Base-by-base conservation (phyloP, 2,797 vertebrate genomes). In the Sebastes vulpes region DNA sequence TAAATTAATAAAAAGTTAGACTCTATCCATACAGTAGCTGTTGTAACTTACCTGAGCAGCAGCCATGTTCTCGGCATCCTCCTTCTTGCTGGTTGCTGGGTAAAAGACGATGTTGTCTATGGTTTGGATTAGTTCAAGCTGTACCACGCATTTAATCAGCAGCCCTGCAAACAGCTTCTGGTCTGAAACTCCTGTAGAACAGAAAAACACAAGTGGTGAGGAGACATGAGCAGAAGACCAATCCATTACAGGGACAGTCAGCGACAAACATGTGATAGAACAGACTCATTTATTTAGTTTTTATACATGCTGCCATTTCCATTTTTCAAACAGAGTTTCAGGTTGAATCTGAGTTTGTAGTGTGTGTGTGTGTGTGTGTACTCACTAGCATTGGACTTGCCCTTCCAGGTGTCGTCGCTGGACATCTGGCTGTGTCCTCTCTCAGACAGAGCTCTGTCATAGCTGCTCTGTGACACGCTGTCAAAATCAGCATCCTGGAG, bases 21-120 rank as follows among this genome's bases (percentile, higher is more conserved):
- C 0, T 38, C 35, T 57, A 4, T 11, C 25, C 20, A 65, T 1
- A 4, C 3, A 16, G 11, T 2, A 21, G 29, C 42, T 57, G 28
- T 0, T 61, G 6, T 46, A 6, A 60, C 68, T 18, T 20, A 99
- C 98, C 97, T 99, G 98, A 72, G 98, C 98, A 52, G 98, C 98
- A 21, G 97, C 97, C 97, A 99, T 97, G 92, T 98, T 98, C 70
- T 99, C 98, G 1, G 98, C 98, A 72, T 99, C 98, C 76, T 99
- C 98, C 83, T 98, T 99, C 93, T 98, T 99, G 94, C 98, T 99
- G 3, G 98, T 99, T 9, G 98, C 94, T 4, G 98, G 98, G 84
- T 96, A 99, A 93, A 99, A 99, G 50, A 99, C 98, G 2, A 99
- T 99, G 91, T 98, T 99, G 94, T 99, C 98, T n/a, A 99, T 97